Base-by-base conservation (phyloP, 2,888 invertebrate species). In the Caenorhabditis sinica region DNA sequence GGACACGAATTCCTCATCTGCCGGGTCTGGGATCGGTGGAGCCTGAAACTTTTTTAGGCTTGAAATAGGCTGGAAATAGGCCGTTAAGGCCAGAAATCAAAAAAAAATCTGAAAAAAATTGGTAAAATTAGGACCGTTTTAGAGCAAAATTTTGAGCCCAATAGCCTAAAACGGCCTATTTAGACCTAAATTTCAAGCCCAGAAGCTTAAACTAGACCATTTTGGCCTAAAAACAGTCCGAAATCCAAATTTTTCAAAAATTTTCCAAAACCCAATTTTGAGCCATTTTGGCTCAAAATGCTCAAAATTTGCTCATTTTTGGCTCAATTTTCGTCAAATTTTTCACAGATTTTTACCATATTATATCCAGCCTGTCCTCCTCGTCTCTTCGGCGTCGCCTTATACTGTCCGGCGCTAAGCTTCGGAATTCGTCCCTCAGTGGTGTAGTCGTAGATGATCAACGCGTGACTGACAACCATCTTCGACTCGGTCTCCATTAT, bases 361-460 rank as follows among this genome's bases (percentile, higher is more conserved):
- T n/a, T n/a, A n/a, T n/a, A n/a, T n/a, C n/a, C n/a, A n/a, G n/a
- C n/a, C n/a, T n/a, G n/a, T n/a, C n/a, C n/a, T n/a, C n/a, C n/a
- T 40, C 13, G 40, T 13, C 49, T 74, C 49, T 79, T 72, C 1
- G 63, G 28, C 30, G 53, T 58, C 51, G 75, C 11, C 56, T 86
- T 85, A 40, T 79, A 74, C 49, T 85, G 74, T 23, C 82, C 76
- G 9, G 71, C 74, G 30, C 82, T 83, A 23, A 88, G 53, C n/a
- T 75, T 71, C 11, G 87, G 87, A 23, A 87, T 61, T 13, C 73
- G 23, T 17, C 89, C 89, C 20, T 87, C 88, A 0, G 28, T 43
- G 28, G 80, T 86, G 76, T 88, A 89, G 58, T 89, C 89, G 63
- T 88, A 89, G 40, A 89, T 74, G 28, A 88, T 85, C 20, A 88